phyloP scores from a whole-genome alignment of 2,888 invertebrate genomes.

The Erpobdella octoculata region DNA sequence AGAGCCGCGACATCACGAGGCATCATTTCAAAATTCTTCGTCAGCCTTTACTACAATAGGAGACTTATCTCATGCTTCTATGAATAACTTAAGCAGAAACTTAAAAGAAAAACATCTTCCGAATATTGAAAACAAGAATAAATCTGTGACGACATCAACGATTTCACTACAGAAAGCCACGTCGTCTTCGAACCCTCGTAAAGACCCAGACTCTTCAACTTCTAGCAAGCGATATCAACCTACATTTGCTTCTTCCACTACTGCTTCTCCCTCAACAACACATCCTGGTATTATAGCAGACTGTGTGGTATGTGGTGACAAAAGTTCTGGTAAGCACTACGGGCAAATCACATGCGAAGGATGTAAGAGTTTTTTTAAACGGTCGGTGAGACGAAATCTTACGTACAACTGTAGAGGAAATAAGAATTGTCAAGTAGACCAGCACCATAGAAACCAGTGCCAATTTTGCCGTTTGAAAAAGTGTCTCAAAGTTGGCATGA shows the following conservation, averaged over 20 bases:
- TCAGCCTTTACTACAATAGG: slow-evolving; percentile 24
- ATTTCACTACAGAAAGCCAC: slow-evolving; percentile 5
- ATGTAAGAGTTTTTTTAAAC: slow-evolving; percentile 30
- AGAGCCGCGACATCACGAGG: slow-evolving; percentile 2
- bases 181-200: neutral
- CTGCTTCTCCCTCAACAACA: slow-evolving; percentile 18
- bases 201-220: slow-evolving; percentile 23
- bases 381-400: slow-evolving; percentile 29
- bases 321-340: slow-evolving; percentile 30
- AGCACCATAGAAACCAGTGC: slow-evolving; percentile 30
- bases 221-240: slow-evolving; percentile 3
- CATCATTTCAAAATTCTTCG: neutral
- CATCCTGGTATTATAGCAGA: slow-evolving; percentile 14
- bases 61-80: slow-evolving; percentile 1
- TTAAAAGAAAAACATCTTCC: slow-evolving; percentile 2
- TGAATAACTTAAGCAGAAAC: neutral
- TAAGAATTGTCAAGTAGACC: slow-evolving; percentile 27
- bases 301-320: slow-evolving; percentile 29
- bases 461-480: slow-evolving; percentile 28
- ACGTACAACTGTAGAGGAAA: slow-evolving; percentile 24
- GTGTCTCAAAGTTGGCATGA: slow-evolving; percentile 28
- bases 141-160: neutral
- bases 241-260: slow-evolving; percentile 1
- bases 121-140: neutral
- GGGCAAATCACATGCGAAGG: slow-evolving; percentile 30